Evolutionary conservation across 92 coral and sea anemone genomes (phyloP), one percentile per base, ranked within the genome.

Genomic region (Palythoa grandis): DNA sequence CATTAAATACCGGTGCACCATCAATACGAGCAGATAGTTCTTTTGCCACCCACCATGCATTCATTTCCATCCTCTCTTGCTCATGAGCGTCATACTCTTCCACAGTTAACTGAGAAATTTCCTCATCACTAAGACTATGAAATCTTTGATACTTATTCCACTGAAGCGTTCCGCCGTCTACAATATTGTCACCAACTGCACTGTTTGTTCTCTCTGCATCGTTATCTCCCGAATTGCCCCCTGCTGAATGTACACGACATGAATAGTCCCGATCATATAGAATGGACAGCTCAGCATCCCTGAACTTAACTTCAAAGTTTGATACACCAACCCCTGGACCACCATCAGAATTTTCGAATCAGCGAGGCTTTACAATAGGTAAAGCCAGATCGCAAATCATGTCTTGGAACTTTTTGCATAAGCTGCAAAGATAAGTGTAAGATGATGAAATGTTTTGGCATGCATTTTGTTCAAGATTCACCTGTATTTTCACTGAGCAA

Each of bases 171-270:
- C 79, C 56, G 23, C 79, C 87, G 50, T 83, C 87, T 4, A 83
- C 87, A 69, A 83, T 61, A 83, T 69, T 83, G 50, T 83, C 86
- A 14, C 86, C 74, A 11, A 82, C 58, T 35, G 86, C 76, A 29
- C 79, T 75, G 37, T 75, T 75, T 75, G 79, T 75, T n/a, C 79
- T 40, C 24, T 83, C 79, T 83, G 87, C 87, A 69, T 83, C 87
- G 52, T 71, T 83, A 25, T 87, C 86, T 23, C 35, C 77, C 10
- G 86, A 78, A 87, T 82, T 72, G 11, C 87, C 87, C 56, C 90
- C 82, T 66, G 90, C 43, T 15, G 82, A 72, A 73, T 88, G 90
- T n/a, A 63, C 69, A 63, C 69, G 69, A 29, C 29, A 87, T 63
- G 69, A 78, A 53, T 78, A 78, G 14, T 78, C 72, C 84, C 84